Percentiles rank a stretch among this genome's conserved stretches.
Conservation (phyloP, 2,888 invertebrate genomes). For the Carabus problematicus region DNA sequence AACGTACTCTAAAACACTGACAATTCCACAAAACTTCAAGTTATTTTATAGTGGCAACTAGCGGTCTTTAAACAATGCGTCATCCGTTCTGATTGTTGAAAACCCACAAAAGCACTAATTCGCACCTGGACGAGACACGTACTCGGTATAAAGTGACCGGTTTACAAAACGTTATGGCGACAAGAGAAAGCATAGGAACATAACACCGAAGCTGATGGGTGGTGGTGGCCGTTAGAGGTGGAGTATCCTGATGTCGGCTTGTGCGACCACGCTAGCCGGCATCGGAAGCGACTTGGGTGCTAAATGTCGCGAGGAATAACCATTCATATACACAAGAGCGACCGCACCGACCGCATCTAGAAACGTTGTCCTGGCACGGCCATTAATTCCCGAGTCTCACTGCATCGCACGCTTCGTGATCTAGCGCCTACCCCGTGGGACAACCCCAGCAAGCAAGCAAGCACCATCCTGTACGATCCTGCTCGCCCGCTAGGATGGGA, state of each 20-base stretch:
- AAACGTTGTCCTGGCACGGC: conserved; percentile 44
- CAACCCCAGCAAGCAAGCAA: conserved; percentile 7
- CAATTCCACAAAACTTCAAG: too few species aligned
- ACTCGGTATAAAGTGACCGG: background rate
- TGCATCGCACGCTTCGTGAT: conserved; percentile 28
- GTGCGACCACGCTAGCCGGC: background rate
- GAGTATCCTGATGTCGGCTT: background rate
- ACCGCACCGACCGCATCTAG: conserved; percentile 52
- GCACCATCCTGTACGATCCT: background rate
- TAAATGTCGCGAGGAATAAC: conserved; percentile 58
- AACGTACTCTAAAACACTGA: too few species aligned
- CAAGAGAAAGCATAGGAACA: too few species aligned
- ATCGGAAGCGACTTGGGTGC: conserved; percentile 46
- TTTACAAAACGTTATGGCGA: too few species aligned
- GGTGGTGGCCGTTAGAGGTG: too few species aligned
- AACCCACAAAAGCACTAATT: conserved; percentile 10
- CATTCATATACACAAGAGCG: conserved; percentile 55
- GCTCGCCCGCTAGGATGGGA: background rate
- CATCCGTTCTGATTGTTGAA: background rate
- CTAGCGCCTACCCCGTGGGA: conserved; percentile 36
- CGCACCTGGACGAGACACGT: conserved; percentile 3
- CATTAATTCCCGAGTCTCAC: conserved; percentile 37
- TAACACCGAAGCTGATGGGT: too few species aligned
- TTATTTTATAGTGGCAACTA: too few species aligned
- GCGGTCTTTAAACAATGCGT: too few species aligned